phyloP scores from a whole-genome alignment of 2,113 vertebrate genomes.

The Lamprotornis superbus region DNA sequence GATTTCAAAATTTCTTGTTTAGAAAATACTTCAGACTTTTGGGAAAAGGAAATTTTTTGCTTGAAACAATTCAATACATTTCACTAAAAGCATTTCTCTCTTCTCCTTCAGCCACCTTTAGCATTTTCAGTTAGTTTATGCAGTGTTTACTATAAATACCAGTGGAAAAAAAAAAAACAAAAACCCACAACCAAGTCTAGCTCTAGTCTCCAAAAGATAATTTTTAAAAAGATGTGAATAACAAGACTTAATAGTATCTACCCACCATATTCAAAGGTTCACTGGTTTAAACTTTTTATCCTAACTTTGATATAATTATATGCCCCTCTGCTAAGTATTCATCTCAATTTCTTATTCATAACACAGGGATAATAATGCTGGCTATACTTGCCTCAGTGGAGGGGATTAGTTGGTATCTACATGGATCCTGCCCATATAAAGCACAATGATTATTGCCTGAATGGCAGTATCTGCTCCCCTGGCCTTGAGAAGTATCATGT shows the following conservation, averaged over 20 bases:
- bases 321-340: not conserved
- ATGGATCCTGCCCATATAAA: not conserved
- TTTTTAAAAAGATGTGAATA: not conserved
- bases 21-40: not conserved
- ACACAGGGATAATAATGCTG: not conserved
- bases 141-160: not conserved
- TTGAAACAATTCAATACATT: not conserved
- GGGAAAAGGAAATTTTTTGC: not conserved
- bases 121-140: not conserved
- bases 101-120: not conserved
- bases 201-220: not conserved
- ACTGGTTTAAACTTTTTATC: not conserved
- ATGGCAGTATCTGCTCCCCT: not conserved
- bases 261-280: not conserved
- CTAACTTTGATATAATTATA: not conserved
- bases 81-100: not conserved
- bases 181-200: not conserved
- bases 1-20: not conserved
- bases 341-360: not conserved
- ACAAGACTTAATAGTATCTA: not conserved
- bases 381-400: not conserved
- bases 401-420: conserved; percentile 4
- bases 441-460: not conserved
- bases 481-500: not conserved
- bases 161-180: not conserved